Evolutionary conservation across 1,140 invertebrate species (phyloP), one percentile per base, ranked within the genome.

Genomic region (Drosophila lowei): DNA sequence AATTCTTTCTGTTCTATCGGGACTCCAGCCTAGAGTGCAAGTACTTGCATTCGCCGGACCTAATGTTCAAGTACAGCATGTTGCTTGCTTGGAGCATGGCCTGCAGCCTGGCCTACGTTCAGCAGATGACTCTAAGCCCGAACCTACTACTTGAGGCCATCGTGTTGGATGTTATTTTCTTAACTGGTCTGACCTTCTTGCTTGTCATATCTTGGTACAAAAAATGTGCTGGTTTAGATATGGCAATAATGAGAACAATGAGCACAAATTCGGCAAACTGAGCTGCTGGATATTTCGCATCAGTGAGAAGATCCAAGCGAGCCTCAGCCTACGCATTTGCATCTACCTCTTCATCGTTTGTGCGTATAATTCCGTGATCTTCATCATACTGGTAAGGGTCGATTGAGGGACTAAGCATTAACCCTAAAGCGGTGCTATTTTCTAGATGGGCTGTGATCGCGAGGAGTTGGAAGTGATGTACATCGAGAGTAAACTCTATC

Each of bases 361-460:
- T 6, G 91, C 93, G 44, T 91, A 96, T 21, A 93, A 93, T 42
- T 68, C 92, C 1, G 94, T 94, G 49, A 93, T 95, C 4, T 92
- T 94, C 49, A 90, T 94, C 1, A 94, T 95, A 79, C 80, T 94
- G 81, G 94, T 94, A 88, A 92, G 86, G 7, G 23, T 1, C 9
- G 1, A 55, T 28, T 7, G 11, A 3, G 1, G 3, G 1, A 2
- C 9, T 7, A 1, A 1, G 2, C 0, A 2, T 8, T 41, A 30
- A 18, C 6, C 1, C 41, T 0, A n/a, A 11, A 18, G 8, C 13
- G 15, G 0, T 3, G n/a, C 30, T 38, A 28, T 2, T 18, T 1
- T 6, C 38, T 42, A 85, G 80, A 18, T 30, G 18, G 50, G 52
- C 2, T 86, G 81, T 42, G 3, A 72, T 6, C n/a, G 25, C 8